These are phyloP conservation scores for Aurelia aurita DNA, from an alignment of 30 jellyfish, hydroid and myxozoan genomes.

Conservation along the genomic window DNA sequence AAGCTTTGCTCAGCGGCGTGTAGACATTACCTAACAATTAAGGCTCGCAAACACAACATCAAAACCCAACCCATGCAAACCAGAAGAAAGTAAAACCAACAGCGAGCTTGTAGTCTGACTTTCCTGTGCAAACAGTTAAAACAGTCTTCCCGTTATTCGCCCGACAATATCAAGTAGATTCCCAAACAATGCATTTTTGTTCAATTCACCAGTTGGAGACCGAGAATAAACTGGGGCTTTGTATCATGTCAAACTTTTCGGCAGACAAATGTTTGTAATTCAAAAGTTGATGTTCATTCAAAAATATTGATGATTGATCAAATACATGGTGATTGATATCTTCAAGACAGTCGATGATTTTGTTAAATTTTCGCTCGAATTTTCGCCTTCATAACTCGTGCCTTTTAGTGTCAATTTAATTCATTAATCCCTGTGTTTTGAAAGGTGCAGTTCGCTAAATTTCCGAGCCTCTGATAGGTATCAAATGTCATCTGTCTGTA, in stretches of 20 bases:
- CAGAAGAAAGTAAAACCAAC: conserved; percentile 1
- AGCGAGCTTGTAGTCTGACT: neutral
- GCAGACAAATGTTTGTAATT: too few relatives aligned
- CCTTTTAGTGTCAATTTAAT: too few relatives aligned
- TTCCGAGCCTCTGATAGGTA: too few relatives aligned
- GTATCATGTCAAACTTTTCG: neutral
- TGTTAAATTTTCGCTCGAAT: too few relatives aligned
- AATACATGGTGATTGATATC: too few relatives aligned
- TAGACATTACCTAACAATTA: conserved; percentile 23
- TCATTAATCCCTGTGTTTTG: too few relatives aligned
- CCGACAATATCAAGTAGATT: conserved; percentile 11
- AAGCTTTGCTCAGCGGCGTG: conserved; percentile 35
- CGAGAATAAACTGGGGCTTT: conserved; percentile 1
- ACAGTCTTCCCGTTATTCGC: conserved; percentile 16
- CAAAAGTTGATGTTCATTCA: too few relatives aligned
- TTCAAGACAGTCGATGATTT: too few relatives aligned
- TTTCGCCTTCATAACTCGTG: too few relatives aligned
- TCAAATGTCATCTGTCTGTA: too few relatives aligned
- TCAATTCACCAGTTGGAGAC: conserved; percentile 20
- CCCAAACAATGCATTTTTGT: conserved; percentile 10
- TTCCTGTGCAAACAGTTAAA: conserved; percentile 36
- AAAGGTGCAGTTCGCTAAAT: too few relatives aligned
- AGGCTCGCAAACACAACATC: conserved; percentile 2
- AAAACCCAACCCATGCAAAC: conserved; percentile 40
- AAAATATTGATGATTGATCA: too few relatives aligned